These are phyloP conservation scores for Ibidorhyncha struthersii DNA, from an alignment of 2,113 vertebrate species.

Conservation along the genomic window DNA sequence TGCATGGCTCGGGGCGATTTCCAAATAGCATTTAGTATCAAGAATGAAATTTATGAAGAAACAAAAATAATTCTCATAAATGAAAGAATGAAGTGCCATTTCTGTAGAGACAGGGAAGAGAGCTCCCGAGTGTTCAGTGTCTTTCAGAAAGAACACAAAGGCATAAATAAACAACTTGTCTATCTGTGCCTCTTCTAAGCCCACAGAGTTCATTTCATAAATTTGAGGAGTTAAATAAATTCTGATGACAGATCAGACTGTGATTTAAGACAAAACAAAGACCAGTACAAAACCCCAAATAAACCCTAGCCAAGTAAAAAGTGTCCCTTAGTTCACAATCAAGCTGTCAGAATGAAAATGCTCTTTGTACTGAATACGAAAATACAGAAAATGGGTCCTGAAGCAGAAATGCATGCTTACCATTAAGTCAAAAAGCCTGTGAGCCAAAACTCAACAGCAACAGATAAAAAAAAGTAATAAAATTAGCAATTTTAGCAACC, in stretches of 20 bases:
- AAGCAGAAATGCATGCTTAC: not conserved
- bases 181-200: not conserved
- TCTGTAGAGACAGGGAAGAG: not conserved
- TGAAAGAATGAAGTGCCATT: not conserved
- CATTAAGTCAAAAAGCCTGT: not conserved
- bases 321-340: not conserved
- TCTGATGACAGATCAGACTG: not conserved
- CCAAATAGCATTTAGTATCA: not conserved
- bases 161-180: not conserved
- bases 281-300: not conserved
- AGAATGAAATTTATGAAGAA: not conserved
- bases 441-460: not conserved
- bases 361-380: not conserved
- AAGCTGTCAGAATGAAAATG: not conserved
- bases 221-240: not conserved
- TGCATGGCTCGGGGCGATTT: rapidly evolving
- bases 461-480: not conserved
- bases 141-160: not conserved
- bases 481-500: not conserved
- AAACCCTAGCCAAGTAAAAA: not conserved
- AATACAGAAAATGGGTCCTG: rapidly evolving
- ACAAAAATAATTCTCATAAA: not conserved
- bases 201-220: not conserved
- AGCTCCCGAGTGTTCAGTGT: not conserved
- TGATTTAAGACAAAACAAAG: not conserved